These are phyloP conservation scores for Subacronicta megacephala DNA, from an alignment of 2,888 invertebrate species.

Conservation along the genomic window DNA sequence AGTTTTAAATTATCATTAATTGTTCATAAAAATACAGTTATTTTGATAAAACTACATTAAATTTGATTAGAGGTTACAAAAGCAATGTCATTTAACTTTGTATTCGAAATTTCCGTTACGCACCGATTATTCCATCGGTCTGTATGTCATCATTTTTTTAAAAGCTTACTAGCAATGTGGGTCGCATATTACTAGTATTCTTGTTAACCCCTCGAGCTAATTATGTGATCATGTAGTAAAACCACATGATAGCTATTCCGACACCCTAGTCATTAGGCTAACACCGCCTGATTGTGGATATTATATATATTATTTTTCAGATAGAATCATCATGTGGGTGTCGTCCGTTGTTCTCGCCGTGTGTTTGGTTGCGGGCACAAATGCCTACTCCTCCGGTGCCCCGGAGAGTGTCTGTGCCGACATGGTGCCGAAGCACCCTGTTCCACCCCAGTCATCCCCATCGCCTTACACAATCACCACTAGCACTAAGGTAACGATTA, in stretches of 20 bases:
- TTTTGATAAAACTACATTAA: background rate
- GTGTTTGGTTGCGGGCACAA: slow-evolving; percentile 70
- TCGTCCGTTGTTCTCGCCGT: slow-evolving; percentile 66
- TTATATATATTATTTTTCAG: too few species aligned
- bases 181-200: too few species aligned
- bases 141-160: too few species aligned
- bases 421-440: slow-evolving; percentile 92
- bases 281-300: too few species aligned
- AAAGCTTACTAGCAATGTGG: too few species aligned
- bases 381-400: slow-evolving; percentile 91
- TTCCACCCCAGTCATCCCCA: slow-evolving; percentile 85
- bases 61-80: background rate
- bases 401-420: slow-evolving; percentile 91
- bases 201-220: too few species aligned
- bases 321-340: slow-evolving; percentile 68
- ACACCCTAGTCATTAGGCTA: too few species aligned
- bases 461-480: slow-evolving; percentile 90
- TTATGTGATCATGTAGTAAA: too few species aligned
- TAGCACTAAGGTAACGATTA: slow-evolving; percentile 76
- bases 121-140: background rate
- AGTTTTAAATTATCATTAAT: background rate
- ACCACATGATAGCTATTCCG: too few species aligned
- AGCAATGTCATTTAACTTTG: background rate
- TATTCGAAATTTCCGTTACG: background rate
- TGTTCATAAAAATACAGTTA: background rate